Base-by-base conservation (phyloP, 2,888 invertebrate species). In the Caenorhabditis doughertyi region DNA sequence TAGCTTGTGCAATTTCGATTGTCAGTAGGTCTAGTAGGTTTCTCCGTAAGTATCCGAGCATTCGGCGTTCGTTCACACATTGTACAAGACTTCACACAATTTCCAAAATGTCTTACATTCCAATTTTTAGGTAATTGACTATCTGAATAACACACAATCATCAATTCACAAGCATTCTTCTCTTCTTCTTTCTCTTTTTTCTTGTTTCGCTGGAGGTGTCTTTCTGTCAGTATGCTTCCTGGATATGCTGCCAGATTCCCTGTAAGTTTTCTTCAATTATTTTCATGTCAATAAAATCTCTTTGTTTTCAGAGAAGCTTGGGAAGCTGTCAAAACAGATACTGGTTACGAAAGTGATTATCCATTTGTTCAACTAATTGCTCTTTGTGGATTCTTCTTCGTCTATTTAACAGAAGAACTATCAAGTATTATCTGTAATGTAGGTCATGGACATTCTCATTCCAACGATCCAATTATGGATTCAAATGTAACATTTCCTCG, bases 211-310 rank as follows among this genome's bases (percentile, higher is more conserved):
- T 42, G 89, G 89, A 23, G 89, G 89, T 0, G 89, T 89, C 3
- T 88, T 89, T 47, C 56, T 89, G n/a, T 83, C 86, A 3, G 86
- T 88, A 8, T 91, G 90, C 42, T 89, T 90, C 76, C 80, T 90
- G 18, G 87, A 88, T 47, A 90, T 90, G 72, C 44, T 89, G 32
- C 86, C 89, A 0, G 84, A 87, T 68, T 85, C 89, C 11, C 79
- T 88, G 81, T 87, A 73, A 81, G 84, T 71, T 55, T 39, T 42
- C 13, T 25, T 39, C 49, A 1, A 44, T 25, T 11, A 47, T 58
- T 62, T 16, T 18, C 18, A 21, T 25, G 25, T 39, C 42, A 3
- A 56, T 18, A 11, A 39, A 62, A 44, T 27, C 5, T 39, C 5
- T 39, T n/a, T 35, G 9, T 23, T 58, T 86, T 23, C 79, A 86